These are phyloP conservation scores for Pachydiplax longipennis DNA, from an alignment of 2,888 invertebrate species.

Conservation along the genomic window DNA sequence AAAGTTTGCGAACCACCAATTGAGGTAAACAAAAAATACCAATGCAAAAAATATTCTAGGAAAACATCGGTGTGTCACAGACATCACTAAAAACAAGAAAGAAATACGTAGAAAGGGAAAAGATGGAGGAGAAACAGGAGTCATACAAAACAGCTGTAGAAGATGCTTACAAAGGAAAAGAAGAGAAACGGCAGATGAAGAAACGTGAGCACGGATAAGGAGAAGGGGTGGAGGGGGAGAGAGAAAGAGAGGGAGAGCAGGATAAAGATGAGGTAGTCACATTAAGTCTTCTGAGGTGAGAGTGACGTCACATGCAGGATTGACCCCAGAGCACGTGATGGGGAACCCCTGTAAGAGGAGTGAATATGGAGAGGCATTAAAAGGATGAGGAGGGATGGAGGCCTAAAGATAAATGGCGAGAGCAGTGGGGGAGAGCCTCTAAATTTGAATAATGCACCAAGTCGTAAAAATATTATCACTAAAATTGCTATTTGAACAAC, in stretches of 20 bases:
- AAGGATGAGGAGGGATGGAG: not conserved
- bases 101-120: not conserved
- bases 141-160: not conserved
- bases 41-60: not conserved
- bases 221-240: not conserved
- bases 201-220: not conserved
- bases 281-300: not conserved
- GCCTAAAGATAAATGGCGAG: too few relatives aligned
- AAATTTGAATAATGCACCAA: too few relatives aligned
- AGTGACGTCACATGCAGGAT: not conserved
- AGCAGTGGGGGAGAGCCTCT: too few relatives aligned
- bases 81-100: not conserved
- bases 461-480: too few relatives aligned
- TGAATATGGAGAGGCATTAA: not conserved
- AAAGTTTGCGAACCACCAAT: too few relatives aligned
- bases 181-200: not conserved
- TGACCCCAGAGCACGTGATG: not conserved
- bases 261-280: not conserved
- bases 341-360: not conserved
- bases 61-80: not conserved
- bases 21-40: too few relatives aligned
- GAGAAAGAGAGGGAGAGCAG: not conserved
- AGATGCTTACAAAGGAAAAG: not conserved
- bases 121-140: not conserved
- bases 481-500: too few relatives aligned